These are phyloP conservation scores for Crotalus horridus DNA, from an alignment of 2,113 vertebrate genomes.

Conservation along the genomic window DNA sequence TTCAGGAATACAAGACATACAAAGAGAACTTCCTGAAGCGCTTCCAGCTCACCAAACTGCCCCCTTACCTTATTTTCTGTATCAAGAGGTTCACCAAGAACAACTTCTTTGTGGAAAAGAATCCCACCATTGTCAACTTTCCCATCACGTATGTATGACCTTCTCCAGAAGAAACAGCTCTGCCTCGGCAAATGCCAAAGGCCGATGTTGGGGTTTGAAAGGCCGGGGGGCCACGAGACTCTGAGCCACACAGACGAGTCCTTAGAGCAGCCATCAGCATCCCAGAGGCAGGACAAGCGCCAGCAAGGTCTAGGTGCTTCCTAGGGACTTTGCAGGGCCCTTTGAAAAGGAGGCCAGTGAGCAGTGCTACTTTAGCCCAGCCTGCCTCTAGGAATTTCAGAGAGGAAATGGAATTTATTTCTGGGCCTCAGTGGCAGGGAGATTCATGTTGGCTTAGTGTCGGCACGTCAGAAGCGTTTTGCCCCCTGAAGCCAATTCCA, in stretches of 20 bases:
- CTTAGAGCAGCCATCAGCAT: too few relatives aligned
- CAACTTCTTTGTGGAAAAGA: constrained; percentile 99
- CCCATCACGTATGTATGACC: constrained; percentile 86
- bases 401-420: background rate
- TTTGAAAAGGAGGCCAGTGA: background rate
- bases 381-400: background rate
- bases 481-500: background rate
- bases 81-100: constrained; percentile 99
- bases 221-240: background rate
- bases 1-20: constrained; percentile 95
- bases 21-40: constrained; percentile 97
- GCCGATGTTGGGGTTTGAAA: too few relatives aligned
- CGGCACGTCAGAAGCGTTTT: background rate
- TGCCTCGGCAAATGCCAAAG: background rate
- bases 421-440: background rate
- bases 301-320: background rate
- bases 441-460: background rate
- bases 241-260: background rate
- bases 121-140: constrained; percentile 97
- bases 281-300: background rate
- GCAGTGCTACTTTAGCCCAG: background rate
- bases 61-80: constrained; percentile 96
- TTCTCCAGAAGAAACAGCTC: fast-evolving
- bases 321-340: background rate
- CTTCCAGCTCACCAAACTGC: constrained; percentile 93